Base-by-base conservation (phyloP, 2,113 vertebrate genomes). In the Cyphomyrus plagiostoma region DNA sequence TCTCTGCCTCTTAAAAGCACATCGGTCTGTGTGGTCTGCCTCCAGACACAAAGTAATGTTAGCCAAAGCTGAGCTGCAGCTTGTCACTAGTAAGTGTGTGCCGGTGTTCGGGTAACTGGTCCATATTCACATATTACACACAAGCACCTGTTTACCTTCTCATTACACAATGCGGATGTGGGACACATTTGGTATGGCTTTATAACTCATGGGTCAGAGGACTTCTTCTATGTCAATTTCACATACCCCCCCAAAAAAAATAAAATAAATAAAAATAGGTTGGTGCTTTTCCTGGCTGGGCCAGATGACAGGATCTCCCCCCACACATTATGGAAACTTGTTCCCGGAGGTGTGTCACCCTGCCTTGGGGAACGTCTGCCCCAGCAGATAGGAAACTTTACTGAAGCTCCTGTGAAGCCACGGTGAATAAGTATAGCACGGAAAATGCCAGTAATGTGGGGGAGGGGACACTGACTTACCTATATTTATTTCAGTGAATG, bases 1-100 rank as follows among this genome's bases (percentile, higher is more conserved):
- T 93, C 90, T 89, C 89, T 52, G 89, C 89, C 89, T 91, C 87
- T 91, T 70, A 90, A 91, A 88, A 90, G 85, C 50, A 42, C 62
- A 8, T 91, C 93, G 39, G 92, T 90, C 52, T 95, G 93, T 95
- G 94, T 95, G 94, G 94, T 95, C 94, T 13, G 52, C 90, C 91
- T 92, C 89, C 3, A 66, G 88, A 90, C 91, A 80, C 89, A 77
- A 92, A 66, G 91, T 91, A 89, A 90, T 88, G 56, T 39, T 90
- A 85, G 88, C 35, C 83, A 35, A 89, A 89, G 88, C 90, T 30
- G 85, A 90, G 90, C 87, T 89, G 85, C 11, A 62, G 80, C 62
- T 87, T 91, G 91, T 92, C 91, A 80, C 91, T 35, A 35, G 42
- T 45, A 88, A 30, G 89, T 50, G 58, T 52, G 88, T 87, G 15